Evolutionary conservation across 2,888 invertebrate species (phyloP), one percentile per base, ranked within the genome.

Genomic region (Sericinus montela): DNA sequence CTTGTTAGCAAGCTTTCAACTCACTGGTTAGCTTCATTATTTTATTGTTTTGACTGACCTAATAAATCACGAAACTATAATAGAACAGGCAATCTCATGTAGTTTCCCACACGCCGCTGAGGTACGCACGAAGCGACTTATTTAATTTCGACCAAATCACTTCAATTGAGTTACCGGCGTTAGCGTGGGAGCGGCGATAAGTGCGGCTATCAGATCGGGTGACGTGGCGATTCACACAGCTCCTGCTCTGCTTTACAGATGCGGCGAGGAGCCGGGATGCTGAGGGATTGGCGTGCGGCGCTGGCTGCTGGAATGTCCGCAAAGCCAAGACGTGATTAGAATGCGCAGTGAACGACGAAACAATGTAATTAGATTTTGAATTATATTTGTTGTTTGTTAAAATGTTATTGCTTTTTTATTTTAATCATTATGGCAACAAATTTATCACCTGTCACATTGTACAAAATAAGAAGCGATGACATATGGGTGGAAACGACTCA

Each of bases 221-320:
- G 67, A 80, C 75, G 58, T 60, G 55, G 76, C 80, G 63, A 46
- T 75, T 78, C 77, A 62, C 79, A 75, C 72, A 67, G 54, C 38
- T 16, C 41, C 53, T 56, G 58, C 56, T 36, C 53, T 54, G 46
- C 60, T 62, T 63, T 63, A 39, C 63, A 65, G 63, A 48, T 15
- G 8, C 13, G 39, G 29, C 7, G 34, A 9, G 28, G 11, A n/a
- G 28, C 23, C 7, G 25, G n/a, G 11, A 8, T 14, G 43, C 30
- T 29, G 16, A 14, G 30, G 16, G n/a, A 14, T 7, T 6, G 11
- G 5, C 6, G n/a, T 30, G 11, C 3, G 32, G 19, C 11, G 1
- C 15, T 14, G 29, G 40, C 25, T 1, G 14, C 13, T 32, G 32
- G n/a, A n/a, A n/a, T n/a, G n/a, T n/a, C n/a, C n/a, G n/a, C n/a